These are phyloP conservation scores for Atherinomorus stipes DNA, from an alignment of 2,113 vertebrate genomes.

Conservation along the genomic window DNA sequence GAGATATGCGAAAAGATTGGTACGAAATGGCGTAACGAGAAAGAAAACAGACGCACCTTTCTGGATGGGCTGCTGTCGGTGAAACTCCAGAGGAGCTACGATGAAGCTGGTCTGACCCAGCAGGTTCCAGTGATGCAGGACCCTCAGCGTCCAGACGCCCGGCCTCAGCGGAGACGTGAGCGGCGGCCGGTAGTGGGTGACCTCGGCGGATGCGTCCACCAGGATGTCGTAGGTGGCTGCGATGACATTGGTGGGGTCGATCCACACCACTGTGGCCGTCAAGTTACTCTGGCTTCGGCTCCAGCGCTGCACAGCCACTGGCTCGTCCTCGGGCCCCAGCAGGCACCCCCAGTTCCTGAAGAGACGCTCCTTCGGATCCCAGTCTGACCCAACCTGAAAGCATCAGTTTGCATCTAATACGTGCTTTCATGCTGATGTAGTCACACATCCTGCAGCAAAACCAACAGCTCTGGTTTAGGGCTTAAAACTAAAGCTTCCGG, in stretches of 20 bases:
- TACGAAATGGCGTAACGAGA: too few relatives aligned
- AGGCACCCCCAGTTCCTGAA: constrained; percentile 94
- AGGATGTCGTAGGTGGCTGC: constrained; percentile 98
- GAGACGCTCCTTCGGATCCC: constrained; percentile 97
- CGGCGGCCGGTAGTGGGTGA: constrained; percentile 96
- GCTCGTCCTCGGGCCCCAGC: constrained; percentile 92
- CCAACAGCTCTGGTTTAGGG: too few relatives aligned
- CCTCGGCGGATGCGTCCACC: constrained; percentile 92
- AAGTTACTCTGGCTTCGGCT: constrained; percentile 91
- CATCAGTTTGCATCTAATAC: neutral
- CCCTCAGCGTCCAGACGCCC: constrained; percentile 92
- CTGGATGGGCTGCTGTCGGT: constrained; percentile 86
- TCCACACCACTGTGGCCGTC: constrained; percentile 95
- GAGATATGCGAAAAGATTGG: too few relatives aligned
- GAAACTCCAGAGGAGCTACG: constrained; percentile 91
- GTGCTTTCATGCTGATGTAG: too few relatives aligned
- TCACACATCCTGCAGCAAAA: too few relatives aligned
- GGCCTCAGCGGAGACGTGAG: constrained; percentile 91
- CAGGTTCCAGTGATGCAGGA: constrained; percentile 94
- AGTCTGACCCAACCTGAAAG: constrained; percentile 91
- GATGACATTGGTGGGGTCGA: constrained; percentile 96
- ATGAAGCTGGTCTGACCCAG: constrained; percentile 95
- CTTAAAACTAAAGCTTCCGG: neutral
- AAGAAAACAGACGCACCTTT: constrained; percentile 82
- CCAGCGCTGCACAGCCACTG: constrained; percentile 96